These are phyloP conservation scores for Carabus problematicus DNA, from an alignment of 2,888 invertebrate species.

Conservation along the genomic window DNA sequence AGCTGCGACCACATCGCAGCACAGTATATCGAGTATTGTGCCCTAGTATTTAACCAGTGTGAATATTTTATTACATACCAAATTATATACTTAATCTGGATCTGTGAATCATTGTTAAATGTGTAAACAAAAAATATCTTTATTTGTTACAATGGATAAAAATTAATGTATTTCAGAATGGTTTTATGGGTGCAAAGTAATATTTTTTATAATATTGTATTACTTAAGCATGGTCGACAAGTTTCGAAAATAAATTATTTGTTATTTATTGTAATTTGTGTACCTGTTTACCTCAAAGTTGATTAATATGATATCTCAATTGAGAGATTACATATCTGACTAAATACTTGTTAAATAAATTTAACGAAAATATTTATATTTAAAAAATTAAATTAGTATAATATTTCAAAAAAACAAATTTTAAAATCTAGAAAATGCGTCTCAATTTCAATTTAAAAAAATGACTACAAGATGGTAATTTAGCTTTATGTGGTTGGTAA, in stretches of 20 bases:
- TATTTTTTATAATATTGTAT: conserved; percentile 3
- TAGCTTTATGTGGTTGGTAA: not conserved
- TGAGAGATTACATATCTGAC: too few species aligned
- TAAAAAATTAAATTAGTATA: not conserved
- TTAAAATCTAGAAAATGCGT: conserved; percentile 20
- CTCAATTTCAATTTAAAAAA: conserved; percentile 8
- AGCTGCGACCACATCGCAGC: conserved; percentile 56
- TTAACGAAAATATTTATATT: conserved; percentile 26
- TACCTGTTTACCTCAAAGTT: conserved; percentile 34
- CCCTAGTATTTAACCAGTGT: conserved; percentile 50
- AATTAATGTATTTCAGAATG: not conserved
- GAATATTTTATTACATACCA: conserved; percentile 14
- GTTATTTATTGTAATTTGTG: not conserved
- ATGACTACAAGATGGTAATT: too few species aligned
- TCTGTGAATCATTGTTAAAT: conserved; percentile 24
- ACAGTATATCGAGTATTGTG: conserved; percentile 60
- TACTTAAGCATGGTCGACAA: not conserved
- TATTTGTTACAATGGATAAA: conserved; percentile 13
- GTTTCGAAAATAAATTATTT: conserved; percentile 9
- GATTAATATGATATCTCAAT: conserved; percentile 39
- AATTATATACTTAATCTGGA: conserved; percentile 10
- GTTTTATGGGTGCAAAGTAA: not conserved
- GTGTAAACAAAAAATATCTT: conserved; percentile 6
- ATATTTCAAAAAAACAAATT: conserved; percentile 8
- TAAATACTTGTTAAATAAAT: conserved; percentile 33